Evolutionary conservation across 2,888 invertebrate species (phyloP).

Genomic region (Caenorhabditis angaria): DNA sequence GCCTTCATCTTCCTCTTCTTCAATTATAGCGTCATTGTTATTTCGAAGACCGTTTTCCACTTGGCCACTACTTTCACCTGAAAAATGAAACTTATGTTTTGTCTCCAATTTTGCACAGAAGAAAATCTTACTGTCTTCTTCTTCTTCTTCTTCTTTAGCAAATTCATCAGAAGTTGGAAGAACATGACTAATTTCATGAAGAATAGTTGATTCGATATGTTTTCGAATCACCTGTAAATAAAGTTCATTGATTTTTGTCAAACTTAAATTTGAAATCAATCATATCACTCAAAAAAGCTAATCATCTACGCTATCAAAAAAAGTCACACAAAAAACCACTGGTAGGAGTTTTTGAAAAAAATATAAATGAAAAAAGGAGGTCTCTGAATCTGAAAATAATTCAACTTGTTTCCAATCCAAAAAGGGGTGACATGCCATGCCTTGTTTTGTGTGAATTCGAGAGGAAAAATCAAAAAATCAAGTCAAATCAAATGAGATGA

Average conservation of each 20-base stretch:
- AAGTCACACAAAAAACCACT: constrained; percentile 44
- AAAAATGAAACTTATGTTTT: constrained; percentile 9
- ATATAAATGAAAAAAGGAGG: constrained; percentile 19
- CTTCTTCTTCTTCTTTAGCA: constrained; percentile 71
- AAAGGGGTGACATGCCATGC: constrained; percentile 13
- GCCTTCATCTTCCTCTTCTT: constrained; percentile 66
- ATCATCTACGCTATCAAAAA: constrained; percentile 1
- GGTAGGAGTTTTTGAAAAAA: constrained; percentile 13
- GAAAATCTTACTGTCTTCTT: constrained; percentile 58
- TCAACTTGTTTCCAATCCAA: constrained; percentile 16
- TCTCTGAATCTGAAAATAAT: constrained; percentile 8
- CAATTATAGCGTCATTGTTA: constrained; percentile 54
- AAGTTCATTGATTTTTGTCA: not conserved
- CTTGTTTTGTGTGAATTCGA: not conserved
- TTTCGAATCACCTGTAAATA: constrained; percentile 70
- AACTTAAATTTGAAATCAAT: constrained; percentile 27
- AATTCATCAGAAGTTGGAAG: constrained; percentile 72
- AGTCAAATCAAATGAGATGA: no score
- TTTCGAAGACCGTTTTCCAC: constrained; percentile 59
- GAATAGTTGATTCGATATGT: constrained; percentile 72
- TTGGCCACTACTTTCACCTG: constrained; percentile 57
- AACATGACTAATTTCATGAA: constrained; percentile 72
- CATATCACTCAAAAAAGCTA: constrained; percentile 18
- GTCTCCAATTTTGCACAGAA: not conserved
- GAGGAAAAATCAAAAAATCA: not conserved